Percentiles rank a stretch among this genome's conserved stretches.
Evolutionary conservation across 2,113 vertebrate species (phyloP).

Genomic region (Girardinichthys multiradiatus): DNA sequence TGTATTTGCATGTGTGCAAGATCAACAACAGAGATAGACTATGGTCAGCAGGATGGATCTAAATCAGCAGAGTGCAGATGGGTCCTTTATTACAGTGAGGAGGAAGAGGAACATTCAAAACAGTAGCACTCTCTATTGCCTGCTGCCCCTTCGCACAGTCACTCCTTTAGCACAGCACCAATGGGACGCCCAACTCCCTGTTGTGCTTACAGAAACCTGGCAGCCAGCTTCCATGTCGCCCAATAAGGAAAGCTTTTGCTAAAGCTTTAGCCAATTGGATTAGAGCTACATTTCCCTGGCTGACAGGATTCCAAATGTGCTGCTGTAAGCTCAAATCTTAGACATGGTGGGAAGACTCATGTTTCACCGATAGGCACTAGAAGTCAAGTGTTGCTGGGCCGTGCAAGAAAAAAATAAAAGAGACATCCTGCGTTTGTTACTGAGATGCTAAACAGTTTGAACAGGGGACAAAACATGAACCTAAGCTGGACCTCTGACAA

Average conservation of each 20-base stretch:
- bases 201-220: slow-evolving; percentile 68
- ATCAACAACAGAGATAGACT: slow-evolving; percentile 35
- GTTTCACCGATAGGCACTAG: slow-evolving; percentile 60
- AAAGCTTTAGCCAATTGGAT: slow-evolving; percentile 71
- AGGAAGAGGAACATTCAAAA: slow-evolving; percentile 55
- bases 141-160: slow-evolving; percentile 50
- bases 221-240: slow-evolving; percentile 55
- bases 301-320: slow-evolving; percentile 70
- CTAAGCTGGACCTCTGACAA: slow-evolving; percentile 29
- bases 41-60: slow-evolving; percentile 44
- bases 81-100: slow-evolving; percentile 34
- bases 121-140: slow-evolving; percentile 36
- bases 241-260: slow-evolving; percentile 77
- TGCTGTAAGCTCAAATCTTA: slow-evolving; percentile 68
- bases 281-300: slow-evolving; percentile 65
- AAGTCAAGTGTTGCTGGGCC: slow-evolving; percentile 36
- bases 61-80: slow-evolving; percentile 55
- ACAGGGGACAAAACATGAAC: slow-evolving; percentile 26
- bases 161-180: slow-evolving; percentile 55
- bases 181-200: slow-evolving; percentile 64
- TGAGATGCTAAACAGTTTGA: slow-evolving; percentile 41
- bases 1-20: slow-evolving; percentile 33
- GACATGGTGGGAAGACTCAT: slow-evolving; percentile 58
- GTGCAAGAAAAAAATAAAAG: slow-evolving; percentile 1
- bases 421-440: slow-evolving; percentile 21